Conservation (phyloP, 2,113 vertebrate genomes). For the Gambusia affinis region DNA sequence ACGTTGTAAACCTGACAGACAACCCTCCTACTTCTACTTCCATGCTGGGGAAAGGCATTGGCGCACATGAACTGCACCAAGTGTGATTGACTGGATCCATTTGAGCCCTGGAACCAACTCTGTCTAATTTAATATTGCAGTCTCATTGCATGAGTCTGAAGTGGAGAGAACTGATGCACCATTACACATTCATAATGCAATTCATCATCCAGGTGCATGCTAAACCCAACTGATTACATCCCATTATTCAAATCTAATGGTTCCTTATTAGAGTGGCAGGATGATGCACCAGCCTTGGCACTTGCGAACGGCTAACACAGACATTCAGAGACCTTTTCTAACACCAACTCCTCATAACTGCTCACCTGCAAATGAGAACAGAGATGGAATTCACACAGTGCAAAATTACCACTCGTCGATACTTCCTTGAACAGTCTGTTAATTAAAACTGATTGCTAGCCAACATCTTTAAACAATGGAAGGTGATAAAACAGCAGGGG, state of each 20-base stretch:
- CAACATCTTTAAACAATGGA: constrained; percentile 43
- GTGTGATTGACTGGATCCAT: neutral
- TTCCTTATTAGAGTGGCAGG: constrained; percentile 22
- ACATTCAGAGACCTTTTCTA: constrained; percentile 2
- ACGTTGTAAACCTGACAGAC: neutral
- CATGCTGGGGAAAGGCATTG: neutral
- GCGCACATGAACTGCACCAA: neutral
- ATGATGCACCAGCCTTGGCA: constrained; percentile 1
- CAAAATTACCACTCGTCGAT: constrained; percentile 1
- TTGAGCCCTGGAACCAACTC: constrained; percentile 3
- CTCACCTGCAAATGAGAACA: neutral
- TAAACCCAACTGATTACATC: constrained; percentile 41
- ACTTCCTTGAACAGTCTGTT: constrained; percentile 25
- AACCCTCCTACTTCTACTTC: neutral
- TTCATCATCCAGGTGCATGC: constrained; percentile 45
- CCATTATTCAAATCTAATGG: constrained; percentile 40
- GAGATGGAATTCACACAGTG: neutral
- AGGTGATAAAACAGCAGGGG: constrained; percentile 40
- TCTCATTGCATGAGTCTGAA: neutral
- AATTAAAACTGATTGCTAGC: constrained; percentile 41
- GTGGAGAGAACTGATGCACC: constrained; percentile 19
- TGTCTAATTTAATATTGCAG: neutral
- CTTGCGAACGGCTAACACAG: neutral
- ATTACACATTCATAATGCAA: constrained; percentile 33
- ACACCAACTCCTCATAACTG: constrained; percentile 2